A percentile compares a stretch with the other conserved stretches of the same genome.
phyloP scores from a whole-genome alignment of 2,888 invertebrate species.

The Dysmachus trigonus region DNA sequence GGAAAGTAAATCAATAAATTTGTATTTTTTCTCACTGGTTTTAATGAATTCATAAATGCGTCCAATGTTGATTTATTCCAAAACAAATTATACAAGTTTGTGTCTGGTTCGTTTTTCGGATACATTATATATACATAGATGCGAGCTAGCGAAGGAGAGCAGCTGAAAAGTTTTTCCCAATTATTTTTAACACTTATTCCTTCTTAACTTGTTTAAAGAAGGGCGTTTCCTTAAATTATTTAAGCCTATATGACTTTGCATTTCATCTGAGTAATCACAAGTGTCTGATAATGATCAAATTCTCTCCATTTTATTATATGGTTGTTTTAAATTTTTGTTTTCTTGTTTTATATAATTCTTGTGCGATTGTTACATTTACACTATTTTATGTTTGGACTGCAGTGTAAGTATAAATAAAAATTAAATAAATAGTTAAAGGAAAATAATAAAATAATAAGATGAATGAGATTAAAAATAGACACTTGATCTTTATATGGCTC shows the following conservation, averaged over 20 bases:
- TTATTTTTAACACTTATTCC: neutral
- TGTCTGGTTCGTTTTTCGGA: neutral
- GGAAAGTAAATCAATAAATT: no score
- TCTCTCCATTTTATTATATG: neutral
- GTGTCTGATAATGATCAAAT: neutral
- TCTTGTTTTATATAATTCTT: neutral
- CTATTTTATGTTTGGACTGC: neutral
- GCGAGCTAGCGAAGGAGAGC: no score
- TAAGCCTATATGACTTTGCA: neutral
- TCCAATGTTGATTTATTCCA: neutral
- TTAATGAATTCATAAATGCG: neutral
- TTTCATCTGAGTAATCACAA: neutral
- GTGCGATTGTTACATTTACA: neutral
- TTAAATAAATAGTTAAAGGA: neutral
- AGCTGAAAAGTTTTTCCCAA: neutral
- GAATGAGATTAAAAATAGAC: no score
- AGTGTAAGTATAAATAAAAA: neutral
- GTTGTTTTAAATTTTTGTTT: neutral
- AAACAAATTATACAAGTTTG: neutral
- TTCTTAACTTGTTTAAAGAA: neutral
- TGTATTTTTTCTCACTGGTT: no score
- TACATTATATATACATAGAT: no score
- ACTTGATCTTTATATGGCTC: no score
- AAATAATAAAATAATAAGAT: no score
- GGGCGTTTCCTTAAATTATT: neutral